Base-by-base conservation (phyloP, 2,888 invertebrate species). In the Lobophora halterata region DNA sequence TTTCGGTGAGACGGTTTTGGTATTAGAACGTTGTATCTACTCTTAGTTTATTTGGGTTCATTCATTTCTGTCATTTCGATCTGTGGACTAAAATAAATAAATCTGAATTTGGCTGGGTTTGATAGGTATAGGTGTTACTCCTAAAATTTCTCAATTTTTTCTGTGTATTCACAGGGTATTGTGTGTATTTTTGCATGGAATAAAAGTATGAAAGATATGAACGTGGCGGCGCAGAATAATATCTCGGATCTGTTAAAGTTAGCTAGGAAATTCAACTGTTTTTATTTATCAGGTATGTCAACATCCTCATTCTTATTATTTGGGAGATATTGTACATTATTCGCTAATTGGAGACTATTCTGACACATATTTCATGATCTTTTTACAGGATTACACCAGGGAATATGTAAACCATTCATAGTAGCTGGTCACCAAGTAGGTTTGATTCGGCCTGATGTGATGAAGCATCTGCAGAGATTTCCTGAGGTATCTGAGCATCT, bases 351-450 rank as follows among this genome's bases (percentile, higher is more conserved):
- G 36, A 51, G 48, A 44, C 49, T 30, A 51, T 34, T 46, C 25
- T 39, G 45, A 55, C 19, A 6, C n/a, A 3, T 58, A 49, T 46
- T 21, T 25, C 40, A 33, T 33, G 25, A 3, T 11, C 39, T 55
- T 61, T 50, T 69, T 72, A 53, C 53, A 95, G 95, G 94, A 58
- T 89, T 94, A 63, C 91, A 91, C 65, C 91, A 91, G 72, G 92
- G 92, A 40, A 92, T 93, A 77, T 96, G 94, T 82, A 91, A 92
- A 69, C 96, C 97, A 29, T 97, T 97, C 76, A 89, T 95, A 55
- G 94, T 97, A 30, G 95, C 94, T 69, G 96, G 95, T 36, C 93
- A 93, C 67, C 96, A 96, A 89, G 95, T 97, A 38, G 97, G 97
- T 44, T 87, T 97, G 49, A 92, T 97, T 56, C 90, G 94, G 57